Base-by-base conservation (phyloP, 2,888 invertebrate genomes). In the Drosophila melanosoma region DNA sequence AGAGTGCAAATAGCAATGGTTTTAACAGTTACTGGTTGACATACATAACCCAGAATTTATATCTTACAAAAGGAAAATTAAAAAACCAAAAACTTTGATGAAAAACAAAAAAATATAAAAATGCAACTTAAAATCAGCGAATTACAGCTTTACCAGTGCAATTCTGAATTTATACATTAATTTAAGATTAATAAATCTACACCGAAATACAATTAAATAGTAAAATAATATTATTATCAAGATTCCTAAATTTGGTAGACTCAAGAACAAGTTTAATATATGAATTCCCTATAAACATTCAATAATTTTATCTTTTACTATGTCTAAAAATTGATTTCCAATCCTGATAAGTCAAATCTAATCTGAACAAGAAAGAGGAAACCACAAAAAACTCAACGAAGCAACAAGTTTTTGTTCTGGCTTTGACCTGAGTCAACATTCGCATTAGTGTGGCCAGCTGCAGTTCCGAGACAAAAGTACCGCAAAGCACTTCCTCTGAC, bases 391-490 rank as follows among this genome's bases (percentile, higher is more conserved):
- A 20, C 32, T 15, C 29, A 15, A 11, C 3, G 32, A 23, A 49
- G 62, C 64, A 64, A 64, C 64, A 62, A 64, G 64, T 45, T 64
- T 49, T 11, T 10, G 36, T 4, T 7, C 10, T 10, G 32, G 20
- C 23, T 51, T 11, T 38, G 59, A 40, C 33, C 65, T 20, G 5
- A 15, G 17, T 6, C 17, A 35, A 45, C 36, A 23, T 17, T 17
- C 5, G 42, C 42, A 26, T 59, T 35, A n/a, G 51, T n/a, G 7
- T 8, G 15, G 45, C 12, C 15, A 36, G 23, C 5, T 35, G 59
- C 51, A 51, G 35, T 42, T 42, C 20, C 57, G 32, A 15, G 20
- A 10, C n/a, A 32, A 42, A 29, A 51, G 15, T 32, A 51, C 51
- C 29, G 51, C 11, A 32, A n/a, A 20, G 3, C 51, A 51, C 51